A percentile compares a stretch with the other conserved stretches of the same genome.
Conservation (phyloP, 2,797 vertebrate species). For the Scyliorhinus canicula region DNA sequence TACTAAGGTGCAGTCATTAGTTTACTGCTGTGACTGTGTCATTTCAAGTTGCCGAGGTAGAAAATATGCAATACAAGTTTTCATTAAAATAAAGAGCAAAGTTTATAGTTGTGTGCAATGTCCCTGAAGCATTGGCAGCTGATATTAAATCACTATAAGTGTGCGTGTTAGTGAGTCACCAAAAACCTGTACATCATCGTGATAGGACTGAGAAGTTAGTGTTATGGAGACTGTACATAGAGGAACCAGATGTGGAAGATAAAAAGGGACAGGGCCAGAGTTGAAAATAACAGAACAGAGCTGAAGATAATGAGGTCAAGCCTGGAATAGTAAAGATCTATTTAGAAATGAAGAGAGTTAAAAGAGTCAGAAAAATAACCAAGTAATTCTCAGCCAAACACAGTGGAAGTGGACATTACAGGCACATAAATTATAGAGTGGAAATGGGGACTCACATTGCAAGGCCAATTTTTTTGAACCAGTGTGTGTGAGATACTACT, state of each 20-base stretch:
- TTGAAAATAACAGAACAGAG: background rate
- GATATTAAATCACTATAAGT: background rate
- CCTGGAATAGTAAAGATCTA: background rate
- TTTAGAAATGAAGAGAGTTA: background rate
- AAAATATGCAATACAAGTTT: background rate
- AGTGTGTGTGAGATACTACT: background rate
- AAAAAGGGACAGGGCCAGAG: background rate
- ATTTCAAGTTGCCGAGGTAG: background rate
- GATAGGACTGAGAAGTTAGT: background rate
- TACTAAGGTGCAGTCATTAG: background rate
- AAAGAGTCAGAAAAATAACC: slow-evolving; percentile 24
- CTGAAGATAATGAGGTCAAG: background rate
- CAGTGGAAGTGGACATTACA: background rate
- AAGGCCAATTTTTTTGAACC: background rate
- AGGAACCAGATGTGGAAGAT: background rate
- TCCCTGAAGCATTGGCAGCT: background rate
- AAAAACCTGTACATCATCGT: background rate
- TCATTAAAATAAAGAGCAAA: background rate
- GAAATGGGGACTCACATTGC: background rate
- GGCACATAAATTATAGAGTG: background rate
- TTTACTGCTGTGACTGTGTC: background rate
- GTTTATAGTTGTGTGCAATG: background rate
- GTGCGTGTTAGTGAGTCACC: background rate
- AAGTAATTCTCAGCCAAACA: background rate
- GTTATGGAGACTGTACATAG: background rate